Evolutionary conservation across 2,888 invertebrate genomes (phyloP).

Genomic region (Tetanocera ferruginea): DNA sequence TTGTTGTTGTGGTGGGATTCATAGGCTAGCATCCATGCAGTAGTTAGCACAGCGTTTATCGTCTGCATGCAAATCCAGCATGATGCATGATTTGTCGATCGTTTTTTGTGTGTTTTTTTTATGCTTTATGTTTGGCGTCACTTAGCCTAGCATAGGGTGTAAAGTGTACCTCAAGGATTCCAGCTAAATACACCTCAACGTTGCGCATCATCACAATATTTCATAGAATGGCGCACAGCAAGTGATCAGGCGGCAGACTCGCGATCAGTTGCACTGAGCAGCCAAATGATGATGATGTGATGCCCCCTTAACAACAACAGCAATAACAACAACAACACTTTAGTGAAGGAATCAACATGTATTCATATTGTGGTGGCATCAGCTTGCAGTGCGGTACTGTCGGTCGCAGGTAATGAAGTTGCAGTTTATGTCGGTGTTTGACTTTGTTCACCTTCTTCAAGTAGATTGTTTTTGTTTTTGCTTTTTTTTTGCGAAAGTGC

Average conservation of each 20-base stretch:
- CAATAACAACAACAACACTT: too few species aligned
- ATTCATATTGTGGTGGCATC: background rate
- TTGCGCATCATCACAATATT: slow-evolving; percentile 3
- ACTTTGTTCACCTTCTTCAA: background rate
- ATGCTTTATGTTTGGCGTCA: slow-evolving; percentile 18
- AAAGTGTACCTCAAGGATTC: slow-evolving; percentile 12
- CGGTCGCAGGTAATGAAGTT: background rate
- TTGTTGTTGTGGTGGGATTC: background rate
- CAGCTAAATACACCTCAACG: background rate
- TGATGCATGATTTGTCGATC: background rate
- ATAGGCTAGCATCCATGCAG: background rate
- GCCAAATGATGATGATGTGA: background rate
- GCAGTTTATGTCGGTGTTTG: slow-evolving; percentile 9
- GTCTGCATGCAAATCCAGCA: background rate
- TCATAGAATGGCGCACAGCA: slow-evolving; percentile 4
- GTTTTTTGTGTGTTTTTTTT: background rate
- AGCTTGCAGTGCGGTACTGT: background rate
- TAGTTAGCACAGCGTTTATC: background rate
- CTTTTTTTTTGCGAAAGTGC: background rate
- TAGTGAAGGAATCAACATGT: too few species aligned
- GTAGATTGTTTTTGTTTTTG: background rate
- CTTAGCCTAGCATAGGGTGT: background rate
- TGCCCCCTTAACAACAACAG: too few species aligned
- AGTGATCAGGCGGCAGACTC: background rate
- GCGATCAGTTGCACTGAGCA: background rate